A percentile compares a stretch with the other conserved stretches of the same genome.
Conservation (phyloP, 1,140 invertebrate species). For the Brachionus koreanus region DNA sequence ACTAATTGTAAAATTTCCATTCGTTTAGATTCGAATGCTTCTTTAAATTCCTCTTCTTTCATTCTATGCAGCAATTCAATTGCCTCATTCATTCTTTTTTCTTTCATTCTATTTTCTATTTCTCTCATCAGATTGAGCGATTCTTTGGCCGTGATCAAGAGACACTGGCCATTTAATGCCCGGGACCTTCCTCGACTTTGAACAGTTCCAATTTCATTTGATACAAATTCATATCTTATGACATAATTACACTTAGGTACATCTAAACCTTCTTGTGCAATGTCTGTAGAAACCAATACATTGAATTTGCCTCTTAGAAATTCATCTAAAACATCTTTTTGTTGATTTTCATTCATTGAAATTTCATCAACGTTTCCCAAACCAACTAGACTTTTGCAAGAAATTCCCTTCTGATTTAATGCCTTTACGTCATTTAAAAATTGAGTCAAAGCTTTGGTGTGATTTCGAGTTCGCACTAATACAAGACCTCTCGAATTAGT, state of each 20-base stretch:
- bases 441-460: neutral
- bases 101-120: constrained; percentile 38
- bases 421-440: neutral
- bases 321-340: neutral
- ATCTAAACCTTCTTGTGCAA: constrained; percentile 46
- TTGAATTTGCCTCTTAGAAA: neutral
- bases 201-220: constrained; percentile 46
- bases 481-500: neutral
- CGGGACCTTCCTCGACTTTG: constrained; percentile 44
- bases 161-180: constrained; percentile 43
- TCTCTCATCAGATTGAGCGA: constrained; percentile 41
- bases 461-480: neutral
- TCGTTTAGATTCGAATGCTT: neutral
- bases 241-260: constrained; percentile 45
- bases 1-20: neutral
- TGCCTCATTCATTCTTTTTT: constrained; percentile 37
- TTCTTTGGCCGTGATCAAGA: constrained; percentile 31
- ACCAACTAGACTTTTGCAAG: neutral
- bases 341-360: constrained; percentile 20
- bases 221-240: constrained; percentile 46
- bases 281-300: constrained; percentile 23
- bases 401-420: neutral
- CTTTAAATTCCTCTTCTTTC: neutral
- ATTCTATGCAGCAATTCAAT: neutral
- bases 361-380: neutral